A percentile compares a stretch with the other conserved stretches of the same genome.
Conservation (phyloP, 2,888 invertebrate species). For the Syritta pipiens region DNA sequence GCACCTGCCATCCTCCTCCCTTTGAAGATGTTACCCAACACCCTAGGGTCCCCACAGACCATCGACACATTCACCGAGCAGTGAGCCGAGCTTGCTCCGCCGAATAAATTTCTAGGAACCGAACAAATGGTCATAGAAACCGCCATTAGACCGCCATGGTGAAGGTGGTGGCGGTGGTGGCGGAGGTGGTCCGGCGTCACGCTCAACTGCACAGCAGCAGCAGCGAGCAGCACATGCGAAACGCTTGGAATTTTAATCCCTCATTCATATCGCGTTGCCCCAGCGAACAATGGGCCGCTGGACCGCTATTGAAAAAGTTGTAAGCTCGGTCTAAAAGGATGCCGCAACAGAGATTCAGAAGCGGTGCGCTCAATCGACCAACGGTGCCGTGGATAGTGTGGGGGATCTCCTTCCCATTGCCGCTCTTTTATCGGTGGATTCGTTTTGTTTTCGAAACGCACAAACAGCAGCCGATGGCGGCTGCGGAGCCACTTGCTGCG, state of each 20-base stretch:
- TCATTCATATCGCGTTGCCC: conserved; percentile 51
- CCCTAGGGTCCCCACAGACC: conserved; percentile 35
- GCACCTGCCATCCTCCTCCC: conserved; percentile 51
- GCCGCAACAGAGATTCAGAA: conserved; percentile 41
- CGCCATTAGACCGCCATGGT: conserved; percentile 49
- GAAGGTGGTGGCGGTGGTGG: conserved; percentile 50
- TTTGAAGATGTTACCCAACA: conserved; percentile 60
- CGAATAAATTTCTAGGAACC: conserved; percentile 57
- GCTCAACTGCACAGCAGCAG: conserved; percentile 45
- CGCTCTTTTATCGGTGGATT: background rate
- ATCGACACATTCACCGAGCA: conserved; percentile 25
- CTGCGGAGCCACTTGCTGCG: conserved; percentile 14
- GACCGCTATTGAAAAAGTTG: conserved; percentile 48
- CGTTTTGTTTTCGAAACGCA: conserved; percentile 5
- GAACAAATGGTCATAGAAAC: conserved; percentile 68
- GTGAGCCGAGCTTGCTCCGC: conserved; percentile 26
- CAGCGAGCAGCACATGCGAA: conserved; percentile 48
- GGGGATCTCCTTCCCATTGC: conserved; percentile 8
- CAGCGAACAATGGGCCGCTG: conserved; percentile 49
- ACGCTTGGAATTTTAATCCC: conserved; percentile 67
- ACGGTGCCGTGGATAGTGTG: conserved; percentile 10
- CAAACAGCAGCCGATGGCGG: conserved; percentile 24
- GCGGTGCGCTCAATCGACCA: conserved; percentile 17
- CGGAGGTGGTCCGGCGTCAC: conserved; percentile 43
- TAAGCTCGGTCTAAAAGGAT: conserved; percentile 38